These are phyloP conservation scores for Ophiodon elongatus DNA, from an alignment of 2,113 vertebrate genomes.

Conservation along the genomic window DNA sequence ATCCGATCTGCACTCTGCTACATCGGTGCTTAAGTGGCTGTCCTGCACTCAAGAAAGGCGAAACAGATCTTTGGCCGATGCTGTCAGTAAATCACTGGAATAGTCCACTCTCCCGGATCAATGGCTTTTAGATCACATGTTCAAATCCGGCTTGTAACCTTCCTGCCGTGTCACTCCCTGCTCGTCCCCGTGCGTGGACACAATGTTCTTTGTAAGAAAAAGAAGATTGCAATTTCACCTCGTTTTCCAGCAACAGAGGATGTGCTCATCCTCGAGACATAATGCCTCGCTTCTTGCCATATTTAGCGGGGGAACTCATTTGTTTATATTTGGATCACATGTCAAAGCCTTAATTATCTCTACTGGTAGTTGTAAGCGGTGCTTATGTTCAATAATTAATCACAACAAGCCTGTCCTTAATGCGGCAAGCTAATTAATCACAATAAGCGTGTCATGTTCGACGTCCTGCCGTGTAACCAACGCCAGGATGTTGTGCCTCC, in stretches of 20 bases:
- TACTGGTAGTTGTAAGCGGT: constrained; percentile 40
- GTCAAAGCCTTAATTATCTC: constrained; percentile 53
- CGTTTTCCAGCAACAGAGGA: not conserved
- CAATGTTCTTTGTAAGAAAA: not conserved
- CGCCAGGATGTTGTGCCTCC: not conserved
- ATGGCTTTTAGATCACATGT: constrained; percentile 16
- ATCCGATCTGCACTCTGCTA: constrained; percentile 40
- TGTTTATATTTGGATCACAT: constrained; percentile 56
- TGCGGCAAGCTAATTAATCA: constrained; percentile 50
- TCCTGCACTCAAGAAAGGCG: constrained; percentile 45
- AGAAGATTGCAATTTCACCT: not conserved
- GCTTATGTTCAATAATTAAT: constrained; percentile 63
- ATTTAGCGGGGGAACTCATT: constrained; percentile 37
- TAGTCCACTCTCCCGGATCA: constrained; percentile 44
- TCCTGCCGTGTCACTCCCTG: not conserved
- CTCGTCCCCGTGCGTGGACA: not conserved
- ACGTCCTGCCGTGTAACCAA: constrained; percentile 24
- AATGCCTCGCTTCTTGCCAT: not conserved
- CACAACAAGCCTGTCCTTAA: constrained; percentile 45
- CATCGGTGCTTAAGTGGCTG: constrained; percentile 43
- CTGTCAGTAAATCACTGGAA: constrained; percentile 56
- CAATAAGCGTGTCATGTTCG: constrained; percentile 38
- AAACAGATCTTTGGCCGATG: constrained; percentile 30
- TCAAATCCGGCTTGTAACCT: not conserved
- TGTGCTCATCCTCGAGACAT: not conserved